Evolutionary conservation across 2,888 invertebrate species (phyloP).

Genomic region (Hirudinaria manillensis): DNA sequence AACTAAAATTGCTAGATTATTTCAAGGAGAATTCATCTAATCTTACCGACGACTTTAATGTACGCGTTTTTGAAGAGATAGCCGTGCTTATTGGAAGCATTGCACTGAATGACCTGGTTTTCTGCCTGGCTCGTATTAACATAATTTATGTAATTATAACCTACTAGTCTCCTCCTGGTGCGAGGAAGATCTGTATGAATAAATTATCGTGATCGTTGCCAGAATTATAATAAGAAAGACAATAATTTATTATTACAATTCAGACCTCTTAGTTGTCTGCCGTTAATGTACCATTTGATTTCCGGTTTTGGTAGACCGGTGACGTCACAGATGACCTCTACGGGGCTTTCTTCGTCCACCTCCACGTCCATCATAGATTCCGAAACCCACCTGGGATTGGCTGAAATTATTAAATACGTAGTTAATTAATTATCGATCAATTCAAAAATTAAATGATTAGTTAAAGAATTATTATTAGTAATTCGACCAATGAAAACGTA

Average conservation of each 20-base stretch:
- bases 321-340: slow-evolving; percentile 17
- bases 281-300: slow-evolving; percentile 20
- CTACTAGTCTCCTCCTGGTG: background rate
- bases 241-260: background rate
- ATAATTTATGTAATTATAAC: slow-evolving; percentile 14
- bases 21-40: too few species aligned
- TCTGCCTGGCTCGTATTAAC: slow-evolving; percentile 14
- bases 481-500: too few species aligned
- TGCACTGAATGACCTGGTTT: slow-evolving; percentile 29
- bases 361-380: slow-evolving; percentile 5
- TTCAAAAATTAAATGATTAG: too few species aligned
- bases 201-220: background rate
- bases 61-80: slow-evolving; percentile 17
- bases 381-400: slow-evolving; percentile 12
- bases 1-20: too few species aligned
- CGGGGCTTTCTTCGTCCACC: slow-evolving; percentile 4
- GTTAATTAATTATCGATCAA: background rate
- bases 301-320: slow-evolving; percentile 5
- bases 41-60: slow-evolving; percentile 27
- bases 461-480: too few species aligned
- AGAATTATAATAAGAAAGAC: background rate
- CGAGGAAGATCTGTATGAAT: slow-evolving; percentile 18
- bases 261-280: background rate
- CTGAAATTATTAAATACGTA: background rate
- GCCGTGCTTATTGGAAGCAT: slow-evolving; percentile 28